A percentile compares a stretch with the other conserved stretches of the same genome.
Evolutionary conservation across 2,888 invertebrate species (phyloP).

Genomic region (Drosophila recens): DNA sequence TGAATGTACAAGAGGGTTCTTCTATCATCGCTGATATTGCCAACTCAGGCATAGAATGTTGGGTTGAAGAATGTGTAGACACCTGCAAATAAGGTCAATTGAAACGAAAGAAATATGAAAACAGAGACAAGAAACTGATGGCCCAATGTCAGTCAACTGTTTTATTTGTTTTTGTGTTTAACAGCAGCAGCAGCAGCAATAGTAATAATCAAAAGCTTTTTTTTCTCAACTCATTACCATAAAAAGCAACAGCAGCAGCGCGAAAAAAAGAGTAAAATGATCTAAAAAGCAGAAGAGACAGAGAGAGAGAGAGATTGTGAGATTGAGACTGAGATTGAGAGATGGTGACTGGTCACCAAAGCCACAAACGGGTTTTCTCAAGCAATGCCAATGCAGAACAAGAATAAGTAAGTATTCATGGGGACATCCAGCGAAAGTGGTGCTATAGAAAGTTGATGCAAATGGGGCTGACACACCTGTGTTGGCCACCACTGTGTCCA

Average conservation of each 20-base stretch:
- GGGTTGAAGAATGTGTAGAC: slow-evolving; percentile 36
- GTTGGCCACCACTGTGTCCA: slow-evolving; percentile 3
- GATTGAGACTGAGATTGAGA: slow-evolving; percentile 28
- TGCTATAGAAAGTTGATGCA: slow-evolving; percentile 76
- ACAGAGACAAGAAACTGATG: slow-evolving; percentile 41
- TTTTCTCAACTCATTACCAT: slow-evolving; percentile 63
- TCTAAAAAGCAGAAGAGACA: slow-evolving; percentile 28
- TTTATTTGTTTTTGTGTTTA: slow-evolving; percentile 68
- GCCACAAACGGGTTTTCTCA: slow-evolving; percentile 59
- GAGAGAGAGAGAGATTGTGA: slow-evolving; percentile 1
- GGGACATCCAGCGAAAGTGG: slow-evolving; percentile 73
- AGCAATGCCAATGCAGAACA: slow-evolving; percentile 70
- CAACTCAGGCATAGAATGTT: slow-evolving; percentile 34
- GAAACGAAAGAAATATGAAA: slow-evolving; percentile 54
- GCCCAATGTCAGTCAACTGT: slow-evolving; percentile 55
- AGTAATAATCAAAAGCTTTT: slow-evolving; percentile 66
- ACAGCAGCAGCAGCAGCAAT: slow-evolving; percentile 43
- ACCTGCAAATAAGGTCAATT: slow-evolving; percentile 73
- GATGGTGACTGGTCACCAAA: slow-evolving; percentile 43
- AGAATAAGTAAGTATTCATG: slow-evolving; percentile 64
- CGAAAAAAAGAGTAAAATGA: slow-evolving; percentile 29
- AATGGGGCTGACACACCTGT: slow-evolving; percentile 26
- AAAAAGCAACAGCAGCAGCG: slow-evolving; percentile 28
- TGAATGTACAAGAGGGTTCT: slow-evolving; percentile 10
- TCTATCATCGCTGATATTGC: slow-evolving; percentile 14